Evolutionary conservation across 2,888 invertebrate genomes (phyloP).

Genomic region (Polia nebulosa): DNA sequence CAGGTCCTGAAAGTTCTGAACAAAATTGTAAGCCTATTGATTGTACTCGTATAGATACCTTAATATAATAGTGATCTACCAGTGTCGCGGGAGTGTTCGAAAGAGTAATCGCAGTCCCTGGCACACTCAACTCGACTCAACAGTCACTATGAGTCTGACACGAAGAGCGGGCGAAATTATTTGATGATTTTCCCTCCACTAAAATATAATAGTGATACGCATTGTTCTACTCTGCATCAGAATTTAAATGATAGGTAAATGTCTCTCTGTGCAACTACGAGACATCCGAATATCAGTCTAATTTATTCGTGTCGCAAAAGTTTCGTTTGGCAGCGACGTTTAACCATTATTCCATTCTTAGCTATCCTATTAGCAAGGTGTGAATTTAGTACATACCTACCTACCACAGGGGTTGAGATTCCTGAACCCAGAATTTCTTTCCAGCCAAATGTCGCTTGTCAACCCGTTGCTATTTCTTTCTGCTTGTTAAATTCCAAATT

Average conservation of each 20-base stretch:
- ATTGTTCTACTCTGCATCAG: not conserved
- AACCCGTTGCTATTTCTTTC: conserved; percentile 5
- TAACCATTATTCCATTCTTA: too few species aligned
- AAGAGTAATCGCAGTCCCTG: too few species aligned
- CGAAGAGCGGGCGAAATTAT: too few species aligned
- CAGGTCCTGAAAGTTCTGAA: not conserved
- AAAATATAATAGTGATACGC: not conserved
- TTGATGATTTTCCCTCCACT: too few species aligned
- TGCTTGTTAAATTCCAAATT: conserved; percentile 12
- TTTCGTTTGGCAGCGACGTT: too few species aligned
- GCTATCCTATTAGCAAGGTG: not conserved
- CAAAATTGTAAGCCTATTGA: not conserved
- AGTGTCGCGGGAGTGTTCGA: too few species aligned
- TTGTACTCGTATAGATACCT: too few species aligned
- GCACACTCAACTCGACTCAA: too few species aligned
- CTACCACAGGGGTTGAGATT: not conserved
- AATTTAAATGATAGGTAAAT: not conserved
- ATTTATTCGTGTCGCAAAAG: not conserved
- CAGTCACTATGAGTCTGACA: too few species aligned
- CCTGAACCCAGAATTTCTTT: not conserved
- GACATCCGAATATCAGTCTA: not conserved
- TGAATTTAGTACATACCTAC: not conserved
- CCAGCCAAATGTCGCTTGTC: not conserved
- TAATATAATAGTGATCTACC: too few species aligned
- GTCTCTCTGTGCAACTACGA: too few species aligned